phyloP scores from a whole-genome alignment of 2,113 vertebrate genomes.

The Loxodonta africana region DNA sequence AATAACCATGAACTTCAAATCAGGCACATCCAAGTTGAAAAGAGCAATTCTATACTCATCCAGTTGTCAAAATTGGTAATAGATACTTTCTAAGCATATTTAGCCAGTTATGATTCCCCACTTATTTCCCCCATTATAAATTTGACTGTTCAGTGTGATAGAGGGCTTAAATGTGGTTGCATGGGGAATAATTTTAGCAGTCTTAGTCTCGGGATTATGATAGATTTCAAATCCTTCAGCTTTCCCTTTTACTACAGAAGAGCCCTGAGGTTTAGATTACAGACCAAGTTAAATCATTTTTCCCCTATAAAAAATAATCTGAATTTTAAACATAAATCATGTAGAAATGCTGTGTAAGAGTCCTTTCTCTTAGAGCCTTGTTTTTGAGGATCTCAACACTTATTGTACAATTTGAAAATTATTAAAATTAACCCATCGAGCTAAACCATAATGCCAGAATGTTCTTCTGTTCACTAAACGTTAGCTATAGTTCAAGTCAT shows the following conservation, averaged over 20 bases:
- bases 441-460: constrained; percentile 62
- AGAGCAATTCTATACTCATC: not conserved
- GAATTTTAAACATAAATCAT: constrained; percentile 70
- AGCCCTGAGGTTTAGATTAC: constrained; percentile 59
- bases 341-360: constrained; percentile 68
- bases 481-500: not conserved
- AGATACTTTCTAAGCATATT: not conserved
- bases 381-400: constrained; percentile 60
- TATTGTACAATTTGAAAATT: constrained; percentile 56
- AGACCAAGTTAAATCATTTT: constrained; percentile 48
- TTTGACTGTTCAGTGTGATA: not conserved
- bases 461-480: not conserved
- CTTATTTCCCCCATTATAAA: not conserved
- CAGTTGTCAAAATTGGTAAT: not conserved
- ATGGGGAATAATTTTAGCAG: not conserved
- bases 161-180: not conserved
- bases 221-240: not conserved
- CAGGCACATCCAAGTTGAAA: not conserved
- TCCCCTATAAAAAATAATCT: constrained; percentile 58
- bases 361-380: constrained; percentile 57
- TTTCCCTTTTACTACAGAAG: constrained; percentile 27
- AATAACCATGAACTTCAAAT: not conserved
- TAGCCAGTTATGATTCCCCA: not conserved
- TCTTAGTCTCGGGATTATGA: not conserved
- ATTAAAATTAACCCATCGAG: constrained; percentile 68